Evolutionary conservation across 2,113 vertebrate genomes (phyloP).

Genomic region (Myotis davidii): DNA sequence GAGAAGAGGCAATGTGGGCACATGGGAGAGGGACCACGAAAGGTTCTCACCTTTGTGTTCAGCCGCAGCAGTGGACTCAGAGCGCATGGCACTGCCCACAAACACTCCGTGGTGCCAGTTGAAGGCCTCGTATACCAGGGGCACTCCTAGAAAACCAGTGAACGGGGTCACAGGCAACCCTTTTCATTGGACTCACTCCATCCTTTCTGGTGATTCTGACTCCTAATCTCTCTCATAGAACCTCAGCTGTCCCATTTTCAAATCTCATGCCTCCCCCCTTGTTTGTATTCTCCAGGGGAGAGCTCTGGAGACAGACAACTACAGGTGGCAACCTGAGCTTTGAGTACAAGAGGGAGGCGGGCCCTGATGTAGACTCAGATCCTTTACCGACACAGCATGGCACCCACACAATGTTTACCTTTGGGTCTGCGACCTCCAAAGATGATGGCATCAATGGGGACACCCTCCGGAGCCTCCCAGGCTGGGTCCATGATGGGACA

Average conservation of each 20-base stretch:
- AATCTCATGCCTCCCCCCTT: neutral
- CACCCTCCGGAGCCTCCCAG: conserved; percentile 86
- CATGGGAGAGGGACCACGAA: neutral
- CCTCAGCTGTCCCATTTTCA: neutral
- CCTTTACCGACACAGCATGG: neutral
- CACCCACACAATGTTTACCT: conserved; percentile 65
- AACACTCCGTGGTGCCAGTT: conserved; percentile 87
- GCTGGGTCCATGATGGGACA: conserved; percentile 87
- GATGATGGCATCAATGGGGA: conserved; percentile 87
- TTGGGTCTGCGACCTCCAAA: conserved; percentile 86
- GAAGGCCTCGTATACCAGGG: conserved; percentile 86
- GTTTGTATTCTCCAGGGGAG: neutral
- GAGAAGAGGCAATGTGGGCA: neutral
- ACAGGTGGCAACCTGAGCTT: neutral
- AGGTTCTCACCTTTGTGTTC: conserved; percentile 84
- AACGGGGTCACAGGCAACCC: neutral
- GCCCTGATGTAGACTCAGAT: neutral
- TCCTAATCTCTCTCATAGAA: neutral
- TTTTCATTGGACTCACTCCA: neutral
- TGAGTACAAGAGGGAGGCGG: neutral
- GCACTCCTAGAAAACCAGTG: conserved; percentile 81
- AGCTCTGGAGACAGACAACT: neutral
- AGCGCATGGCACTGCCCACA: conserved; percentile 86
- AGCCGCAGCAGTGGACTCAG: conserved; percentile 86
- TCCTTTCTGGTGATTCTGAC: neutral